Conservation (phyloP, 2,888 invertebrate species). For the Odontocerum albicorne region DNA sequence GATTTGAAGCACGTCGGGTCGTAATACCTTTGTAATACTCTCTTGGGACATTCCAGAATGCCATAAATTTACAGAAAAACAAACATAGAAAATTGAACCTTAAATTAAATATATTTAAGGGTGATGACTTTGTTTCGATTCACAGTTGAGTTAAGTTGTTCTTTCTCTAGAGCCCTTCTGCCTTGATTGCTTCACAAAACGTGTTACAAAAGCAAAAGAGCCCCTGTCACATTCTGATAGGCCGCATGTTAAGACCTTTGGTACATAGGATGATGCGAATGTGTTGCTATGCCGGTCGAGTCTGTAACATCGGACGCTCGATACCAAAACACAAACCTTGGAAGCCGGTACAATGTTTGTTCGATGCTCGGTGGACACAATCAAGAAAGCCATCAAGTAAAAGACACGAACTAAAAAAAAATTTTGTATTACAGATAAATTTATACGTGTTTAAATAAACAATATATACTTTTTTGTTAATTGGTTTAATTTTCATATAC, state of each 20-base stretch:
- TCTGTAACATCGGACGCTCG: slow-evolving; percentile 19
- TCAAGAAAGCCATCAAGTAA: too few relatives aligned
- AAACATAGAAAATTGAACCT: slow-evolving; percentile 1
- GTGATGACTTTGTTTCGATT: slow-evolving; percentile 3
- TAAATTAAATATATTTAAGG: background rate
- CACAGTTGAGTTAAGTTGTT: slow-evolving; percentile 5
- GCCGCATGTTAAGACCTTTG: background rate
- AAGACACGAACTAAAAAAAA: too few relatives aligned
- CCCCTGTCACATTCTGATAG: slow-evolving; percentile 4
- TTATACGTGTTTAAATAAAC: too few relatives aligned
- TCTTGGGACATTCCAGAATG: slow-evolving; percentile 11
- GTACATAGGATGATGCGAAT: slow-evolving; percentile 11
- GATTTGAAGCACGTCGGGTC: background rate
- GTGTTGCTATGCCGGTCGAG: slow-evolving; percentile 26
- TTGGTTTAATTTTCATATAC: too few relatives aligned
- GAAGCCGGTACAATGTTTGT: too few relatives aligned
- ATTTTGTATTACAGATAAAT: too few relatives aligned
- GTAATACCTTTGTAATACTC: slow-evolving; percentile 25
- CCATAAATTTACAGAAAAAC: slow-evolving; percentile 3
- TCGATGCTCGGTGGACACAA: too few relatives aligned
- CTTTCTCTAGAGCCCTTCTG: background rate
- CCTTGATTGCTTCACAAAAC: slow-evolving; percentile 24
- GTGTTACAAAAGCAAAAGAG: slow-evolving; percentile 2
- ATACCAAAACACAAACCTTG: slow-evolving; percentile 26
- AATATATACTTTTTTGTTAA: too few relatives aligned